These are phyloP conservation scores for Peromyscus maniculatus DNA, from an alignment of 2,113 vertebrate species.

Conservation along the genomic window DNA sequence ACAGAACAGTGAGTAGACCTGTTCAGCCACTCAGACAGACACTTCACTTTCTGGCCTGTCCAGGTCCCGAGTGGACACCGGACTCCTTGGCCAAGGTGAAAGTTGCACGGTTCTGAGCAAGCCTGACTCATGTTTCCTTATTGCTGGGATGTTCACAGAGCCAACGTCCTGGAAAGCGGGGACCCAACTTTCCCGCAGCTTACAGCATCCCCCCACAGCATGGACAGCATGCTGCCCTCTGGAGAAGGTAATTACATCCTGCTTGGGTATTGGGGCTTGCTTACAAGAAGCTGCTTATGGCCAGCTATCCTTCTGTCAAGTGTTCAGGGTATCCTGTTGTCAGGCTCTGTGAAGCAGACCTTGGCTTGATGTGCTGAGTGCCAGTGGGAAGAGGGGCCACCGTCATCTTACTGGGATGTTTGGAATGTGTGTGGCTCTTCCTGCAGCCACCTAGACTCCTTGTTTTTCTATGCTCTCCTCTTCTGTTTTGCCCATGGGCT, in stretches of 20 bases:
- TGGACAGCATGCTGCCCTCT: conserved; percentile 96
- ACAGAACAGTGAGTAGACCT: background rate
- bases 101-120: conserved; percentile 64
- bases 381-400: background rate
- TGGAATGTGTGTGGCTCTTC: background rate
- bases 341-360: background rate
- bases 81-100: conserved; percentile 73
- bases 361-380: background rate
- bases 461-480: background rate
- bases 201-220: conserved; percentile 94
- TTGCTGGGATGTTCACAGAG: conserved; percentile 87
- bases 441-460: background rate
- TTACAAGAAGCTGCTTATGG: background rate
- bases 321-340: background rate
- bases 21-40: conserved; percentile 41
- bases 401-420: background rate
- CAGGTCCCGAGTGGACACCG: conserved; percentile 69
- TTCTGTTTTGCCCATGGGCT: background rate
- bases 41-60: conserved; percentile 76
- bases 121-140: conserved; percentile 78
- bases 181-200: conserved; percentile 93
- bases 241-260: conserved; percentile 89
- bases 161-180: conserved; percentile 91
- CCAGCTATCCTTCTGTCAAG: no score
- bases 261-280: background rate